Conservation (phyloP, 2,888 invertebrate genomes). For the Andricus quercusramuli region DNA sequence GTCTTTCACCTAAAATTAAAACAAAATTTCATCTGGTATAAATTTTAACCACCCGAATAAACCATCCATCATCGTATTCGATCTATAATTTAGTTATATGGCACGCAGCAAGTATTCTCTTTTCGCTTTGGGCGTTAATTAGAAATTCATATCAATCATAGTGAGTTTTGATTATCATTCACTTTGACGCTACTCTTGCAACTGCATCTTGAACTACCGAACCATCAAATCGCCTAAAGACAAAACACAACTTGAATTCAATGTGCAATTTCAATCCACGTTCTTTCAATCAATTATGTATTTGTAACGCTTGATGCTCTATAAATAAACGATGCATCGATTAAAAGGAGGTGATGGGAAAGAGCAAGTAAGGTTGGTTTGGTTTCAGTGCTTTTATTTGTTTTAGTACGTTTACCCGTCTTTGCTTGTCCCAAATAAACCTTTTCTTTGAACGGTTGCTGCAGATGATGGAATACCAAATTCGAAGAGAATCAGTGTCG, state of each 20-base stretch:
- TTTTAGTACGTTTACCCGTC: background rate
- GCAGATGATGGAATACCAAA: background rate
- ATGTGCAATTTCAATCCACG: conserved; percentile 9
- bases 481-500: conserved; percentile 27
- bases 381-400: background rate
- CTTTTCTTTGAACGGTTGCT: conserved; percentile 8
- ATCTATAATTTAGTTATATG: conserved; percentile 21
- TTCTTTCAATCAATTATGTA: conserved; percentile 11
- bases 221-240: background rate
- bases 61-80: background rate
- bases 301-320: conserved; percentile 20
- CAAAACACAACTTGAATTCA: background rate
- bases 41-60: background rate
- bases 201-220: background rate
- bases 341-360: conserved; percentile 20
- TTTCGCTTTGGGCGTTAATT: conserved; percentile 20
- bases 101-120: conserved; percentile 1
- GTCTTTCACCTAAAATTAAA: too few relatives aligned
- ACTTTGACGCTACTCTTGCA: background rate
- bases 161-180: conserved; percentile 25
- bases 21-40: too few relatives aligned
- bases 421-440: conserved; percentile 10
- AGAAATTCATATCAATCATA: conserved; percentile 30
- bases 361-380: background rate
- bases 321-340: conserved; percentile 37